Evolutionary conservation across 1,140 invertebrate genomes (phyloP).

Genomic region (Danaus plexippus): DNA sequence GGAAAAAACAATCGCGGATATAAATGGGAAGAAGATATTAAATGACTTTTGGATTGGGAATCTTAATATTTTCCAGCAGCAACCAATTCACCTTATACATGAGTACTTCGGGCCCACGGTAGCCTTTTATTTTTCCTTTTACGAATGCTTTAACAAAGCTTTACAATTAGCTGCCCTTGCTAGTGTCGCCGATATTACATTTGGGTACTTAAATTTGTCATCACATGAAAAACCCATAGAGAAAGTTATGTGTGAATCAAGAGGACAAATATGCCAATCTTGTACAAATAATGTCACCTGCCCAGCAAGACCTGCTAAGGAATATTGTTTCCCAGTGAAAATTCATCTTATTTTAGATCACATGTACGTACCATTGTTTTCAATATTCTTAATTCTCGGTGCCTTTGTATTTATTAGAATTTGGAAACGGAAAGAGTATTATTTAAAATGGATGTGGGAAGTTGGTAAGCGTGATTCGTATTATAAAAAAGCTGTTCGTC

Average conservation of each 20-base stretch:
- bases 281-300: conserved; percentile 12
- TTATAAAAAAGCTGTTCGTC: conserved; percentile 5
- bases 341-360: conserved; percentile 13
- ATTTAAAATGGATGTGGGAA: conserved; percentile 25
- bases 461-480: conserved; percentile 8
- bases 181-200: conserved; percentile 2
- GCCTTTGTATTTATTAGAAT: conserved; percentile 9
- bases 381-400: neutral
- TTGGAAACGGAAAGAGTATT: conserved; percentile 23
- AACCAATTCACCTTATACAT: conserved; percentile 22
- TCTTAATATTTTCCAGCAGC: conserved; percentile 14
- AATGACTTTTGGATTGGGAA: conserved; percentile 20
- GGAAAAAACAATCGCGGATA: conserved; percentile 9
- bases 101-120: conserved; percentile 25
- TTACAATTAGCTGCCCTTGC: conserved; percentile 11
- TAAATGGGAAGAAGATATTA: conserved; percentile 25
- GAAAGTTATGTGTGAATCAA: neutral
- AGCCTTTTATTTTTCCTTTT: conserved; percentile 22
- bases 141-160: conserved; percentile 18
- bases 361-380: conserved; percentile 1
- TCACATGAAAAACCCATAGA: too few species aligned
- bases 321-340: conserved; percentile 13
- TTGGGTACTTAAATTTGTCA: too few species aligned
- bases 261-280: conserved; percentile 12
- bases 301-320: conserved; percentile 9